Evolutionary conservation across 2,888 invertebrate genomes (phyloP).

Genomic region (Drosophila yooni): DNA sequence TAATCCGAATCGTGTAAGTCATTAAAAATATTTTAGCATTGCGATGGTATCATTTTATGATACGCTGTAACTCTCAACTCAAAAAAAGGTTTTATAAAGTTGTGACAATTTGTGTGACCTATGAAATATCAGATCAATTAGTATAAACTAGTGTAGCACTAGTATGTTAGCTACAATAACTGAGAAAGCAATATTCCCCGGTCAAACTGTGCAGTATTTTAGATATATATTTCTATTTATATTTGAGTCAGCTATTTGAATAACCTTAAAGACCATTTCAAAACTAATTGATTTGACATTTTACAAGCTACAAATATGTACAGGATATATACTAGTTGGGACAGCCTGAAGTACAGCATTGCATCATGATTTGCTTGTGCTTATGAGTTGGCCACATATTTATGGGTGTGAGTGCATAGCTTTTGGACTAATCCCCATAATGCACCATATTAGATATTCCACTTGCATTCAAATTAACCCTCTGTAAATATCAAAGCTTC

Average conservation of each 20-base stretch:
- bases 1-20: conserved; percentile 27
- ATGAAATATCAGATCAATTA: too few relatives aligned
- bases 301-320: background rate
- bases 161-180: background rate
- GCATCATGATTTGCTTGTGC: background rate
- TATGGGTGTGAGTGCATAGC: conserved; percentile 23
- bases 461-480: conserved; percentile 5
- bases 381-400: conserved; percentile 11
- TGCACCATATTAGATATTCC: background rate
- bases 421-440: background rate
- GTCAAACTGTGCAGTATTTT: background rate
- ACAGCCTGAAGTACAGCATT: background rate
- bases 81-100: background rate
- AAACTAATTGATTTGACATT: background rate
- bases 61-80: conserved; percentile 5
- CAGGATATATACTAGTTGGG: background rate
- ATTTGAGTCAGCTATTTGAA: background rate
- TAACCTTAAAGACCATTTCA: background rate
- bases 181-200: background rate
- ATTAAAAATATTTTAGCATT: conserved; percentile 39
- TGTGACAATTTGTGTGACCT: background rate
- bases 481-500: background rate
- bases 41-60: conserved; percentile 18
- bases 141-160: background rate
- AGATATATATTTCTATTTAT: too few relatives aligned